Evolutionary conservation across 2,888 invertebrate species (phyloP), one percentile per base, ranked within the genome.

Genomic region (Prostheceraeus crozeri): DNA sequence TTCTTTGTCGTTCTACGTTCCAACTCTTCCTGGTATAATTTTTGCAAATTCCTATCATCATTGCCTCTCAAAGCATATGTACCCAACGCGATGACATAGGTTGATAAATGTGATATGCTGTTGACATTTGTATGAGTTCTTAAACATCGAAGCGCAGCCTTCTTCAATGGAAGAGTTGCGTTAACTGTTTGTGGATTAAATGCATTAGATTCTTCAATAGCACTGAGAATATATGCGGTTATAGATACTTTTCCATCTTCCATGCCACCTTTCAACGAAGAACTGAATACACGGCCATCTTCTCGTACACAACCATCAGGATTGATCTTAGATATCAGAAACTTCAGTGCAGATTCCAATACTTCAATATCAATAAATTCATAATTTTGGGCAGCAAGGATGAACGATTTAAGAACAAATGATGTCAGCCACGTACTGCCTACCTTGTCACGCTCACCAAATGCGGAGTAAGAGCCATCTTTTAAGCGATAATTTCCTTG

Each of bases 141-240:
- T 48, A 48, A 16, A 48, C 48, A 48, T 27, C 63, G 54, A 23
- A 69, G 57, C 23, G 64, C 62, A 19, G 71, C 61, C 33, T 67
- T 61, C 30, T 72, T 70, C 62, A 74, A 53, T 57, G 67, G 71
- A 11, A 56, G 61, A 6, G 68, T 35, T n/a, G n/a, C n/a, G n/a
- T 71, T 70, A 27, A 53, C n/a, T 28, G 65, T 64, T 33, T 62
- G 62, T 62, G 25, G 16, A 19, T 19, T 36, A 27, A 59, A 45
- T 59, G 67, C 70, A 23, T 67, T 66, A 59, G 70, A 70, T 70
- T 86, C 85, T 8, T 85, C 77, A 65, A 89, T 82, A 0, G 87
- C 83, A 14, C 85, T 77, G 0, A 86, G 76, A 0, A 85, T 84
- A 69, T 84, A 84, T 0, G 89, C 87, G 0, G 88, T 84, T 3